Evolutionary conservation across 2,797 vertebrate species (phyloP), one percentile per base, ranked within the genome.

Genomic region (Aeoliscus strigatus): DNA sequence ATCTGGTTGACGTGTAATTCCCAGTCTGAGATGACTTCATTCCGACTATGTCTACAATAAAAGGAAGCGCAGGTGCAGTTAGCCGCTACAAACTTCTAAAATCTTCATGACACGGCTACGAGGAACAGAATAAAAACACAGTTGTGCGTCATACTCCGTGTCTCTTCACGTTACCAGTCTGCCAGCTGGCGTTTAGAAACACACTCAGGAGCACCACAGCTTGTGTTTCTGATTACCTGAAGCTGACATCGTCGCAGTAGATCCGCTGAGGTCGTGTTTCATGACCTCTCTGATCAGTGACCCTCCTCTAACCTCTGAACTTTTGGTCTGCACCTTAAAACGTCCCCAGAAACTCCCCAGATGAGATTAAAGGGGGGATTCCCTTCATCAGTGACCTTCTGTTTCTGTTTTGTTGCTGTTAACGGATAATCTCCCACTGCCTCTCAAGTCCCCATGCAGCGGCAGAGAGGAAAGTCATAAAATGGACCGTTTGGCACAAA

Each of bases 401-500:
- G 62, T 32, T 61, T 72, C 47, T 47, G 29, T 64, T 73, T 64
- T 52, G 50, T 30, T 64, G 34, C 37, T 51, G 18, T 62, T 33
- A 37, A 6, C 42, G 38, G 26, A 43, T 51, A 51, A 66, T 55
- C 31, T 61, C 53, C 53, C 64, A 75, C 63, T 54, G 60, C 33
- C 56, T 63, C 27, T 57, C 14, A 70, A 82, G 53, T 59, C 50
- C 32, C 70, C 72, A 72, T 72, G 69, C 61, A 34, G 44, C 10
- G 16, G 39, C 49, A 11, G 43, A 56, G 65, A 70, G 73, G 59
- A 63, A 14, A 43, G 58, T 68, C 71, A 77, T 83, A 68, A 88
- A 84, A 84, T 44, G 16, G 41, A 67, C 57, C 55, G 60, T 86
- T 81, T 86, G 84, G 81, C 77, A 79, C 51, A 66, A 77, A 85